Evolutionary conservation across 2,797 vertebrate species (phyloP).

Genomic region (Chlorospingus semifuscus): DNA sequence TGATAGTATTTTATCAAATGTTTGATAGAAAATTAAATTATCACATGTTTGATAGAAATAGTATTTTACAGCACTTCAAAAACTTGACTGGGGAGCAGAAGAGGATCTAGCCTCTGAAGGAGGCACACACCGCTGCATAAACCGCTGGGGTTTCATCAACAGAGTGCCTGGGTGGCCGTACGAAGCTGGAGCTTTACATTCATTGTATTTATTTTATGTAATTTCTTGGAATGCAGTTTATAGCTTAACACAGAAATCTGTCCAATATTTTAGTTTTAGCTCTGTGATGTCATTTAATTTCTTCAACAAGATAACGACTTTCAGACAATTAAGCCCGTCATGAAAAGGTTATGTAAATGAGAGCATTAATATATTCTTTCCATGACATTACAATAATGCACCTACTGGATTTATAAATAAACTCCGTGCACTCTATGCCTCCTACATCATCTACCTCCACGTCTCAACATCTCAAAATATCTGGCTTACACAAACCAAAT

Average conservation of each 20-base stretch:
- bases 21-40: neutral
- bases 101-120: neutral
- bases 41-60: neutral
- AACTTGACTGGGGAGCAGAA: neutral
- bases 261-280: neutral
- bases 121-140: neutral
- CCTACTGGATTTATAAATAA: neutral
- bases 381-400: neutral
- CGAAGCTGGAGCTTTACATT: neutral
- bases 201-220: neutral
- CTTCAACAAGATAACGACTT: neutral
- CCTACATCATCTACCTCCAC: neutral
- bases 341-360: neutral
- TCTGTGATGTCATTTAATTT: neutral
- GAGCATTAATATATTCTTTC: neutral
- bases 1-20: neutral
- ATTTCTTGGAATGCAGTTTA: conserved; percentile 8
- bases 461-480: neutral
- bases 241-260: neutral
- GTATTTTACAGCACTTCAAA: neutral
- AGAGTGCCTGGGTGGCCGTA: neutral
- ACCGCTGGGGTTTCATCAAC: neutral
- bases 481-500: neutral
- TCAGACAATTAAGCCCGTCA: neutral
- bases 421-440: neutral